Percentiles rank a stretch among this genome's conserved stretches.
phyloP scores from a whole-genome alignment of 2,113 vertebrate species.

The Vicugna pacos region DNA sequence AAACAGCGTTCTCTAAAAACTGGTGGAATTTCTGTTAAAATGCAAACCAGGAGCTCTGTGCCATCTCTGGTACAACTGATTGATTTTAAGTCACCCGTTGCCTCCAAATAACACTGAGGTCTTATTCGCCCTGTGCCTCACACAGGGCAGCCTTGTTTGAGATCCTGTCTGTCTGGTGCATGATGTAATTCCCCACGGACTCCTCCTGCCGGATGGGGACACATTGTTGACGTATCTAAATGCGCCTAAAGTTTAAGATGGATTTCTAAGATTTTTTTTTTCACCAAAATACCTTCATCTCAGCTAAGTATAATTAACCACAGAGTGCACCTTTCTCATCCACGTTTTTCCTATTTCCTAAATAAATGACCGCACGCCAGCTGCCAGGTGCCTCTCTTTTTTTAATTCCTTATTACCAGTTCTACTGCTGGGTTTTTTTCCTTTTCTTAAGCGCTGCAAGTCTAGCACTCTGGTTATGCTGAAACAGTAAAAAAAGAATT shows the following conservation, averaged over 20 bases:
- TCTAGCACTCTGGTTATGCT: neutral
- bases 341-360: neutral
- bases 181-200: neutral
- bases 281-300: neutral
- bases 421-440: neutral
- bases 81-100: slow-evolving; percentile 22
- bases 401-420: neutral
- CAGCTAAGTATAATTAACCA: neutral
- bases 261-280: slow-evolving; percentile 29
- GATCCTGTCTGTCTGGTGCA: neutral
- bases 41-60: slow-evolving; percentile 2
- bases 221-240: neutral
- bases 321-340: neutral
- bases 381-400: neutral
- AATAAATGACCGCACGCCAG: neutral
- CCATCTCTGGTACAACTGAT: slow-evolving; percentile 35
- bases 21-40: neutral
- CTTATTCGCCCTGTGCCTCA: neutral
- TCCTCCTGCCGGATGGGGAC: neutral
- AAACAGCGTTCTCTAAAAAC: slow-evolving; percentile 45
- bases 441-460: neutral
- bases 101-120: slow-evolving; percentile 36
- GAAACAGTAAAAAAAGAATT: slow-evolving; percentile 16
- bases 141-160: slow-evolving; percentile 43
- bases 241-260: neutral